Evolutionary conservation across 2,797 vertebrate genomes (phyloP).

Genomic region (Astyanax mexicanus): DNA sequence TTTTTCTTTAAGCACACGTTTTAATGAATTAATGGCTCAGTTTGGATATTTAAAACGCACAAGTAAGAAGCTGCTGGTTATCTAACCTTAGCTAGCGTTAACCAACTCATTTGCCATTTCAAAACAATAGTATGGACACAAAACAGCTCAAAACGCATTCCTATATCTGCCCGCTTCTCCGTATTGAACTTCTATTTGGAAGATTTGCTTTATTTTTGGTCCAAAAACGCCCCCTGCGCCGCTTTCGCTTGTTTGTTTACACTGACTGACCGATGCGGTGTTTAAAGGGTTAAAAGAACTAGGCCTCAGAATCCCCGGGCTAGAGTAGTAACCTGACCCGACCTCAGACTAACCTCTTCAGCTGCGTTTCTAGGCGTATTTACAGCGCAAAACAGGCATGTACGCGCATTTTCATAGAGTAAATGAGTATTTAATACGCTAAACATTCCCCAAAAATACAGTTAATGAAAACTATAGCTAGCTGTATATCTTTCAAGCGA

Average conservation of each 20-base stretch:
- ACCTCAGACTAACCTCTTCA: conserved; percentile 38
- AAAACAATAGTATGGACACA: too few relatives aligned
- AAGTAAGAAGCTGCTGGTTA: too few relatives aligned
- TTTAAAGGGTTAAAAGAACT: conserved; percentile 77
- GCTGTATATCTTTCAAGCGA: background rate
- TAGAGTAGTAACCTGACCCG: conserved; percentile 71
- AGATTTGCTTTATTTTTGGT: conserved; percentile 70
- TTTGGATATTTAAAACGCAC: too few relatives aligned
- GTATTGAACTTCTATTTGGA: conserved; percentile 45
- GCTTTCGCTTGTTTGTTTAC: conserved; percentile 82
- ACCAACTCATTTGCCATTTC: too few relatives aligned
- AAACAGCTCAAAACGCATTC: too few relatives aligned
- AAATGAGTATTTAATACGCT: background rate
- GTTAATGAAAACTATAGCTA: too few relatives aligned
- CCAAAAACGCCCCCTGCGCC: conserved; percentile 73
- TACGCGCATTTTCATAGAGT: background rate
- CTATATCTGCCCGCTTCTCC: too few relatives aligned
- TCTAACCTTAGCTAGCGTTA: too few relatives aligned
- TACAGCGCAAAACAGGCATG: background rate
- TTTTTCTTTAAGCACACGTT: too few relatives aligned
- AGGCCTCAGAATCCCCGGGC: conserved; percentile 77
- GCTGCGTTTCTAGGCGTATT: background rate
- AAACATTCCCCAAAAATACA: too few relatives aligned
- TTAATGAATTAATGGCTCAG: too few relatives aligned
- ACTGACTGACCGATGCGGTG: conserved; percentile 71